phyloP scores from a whole-genome alignment of 2,113 vertebrate genomes.

The Phalacrocorax brasilianus region DNA sequence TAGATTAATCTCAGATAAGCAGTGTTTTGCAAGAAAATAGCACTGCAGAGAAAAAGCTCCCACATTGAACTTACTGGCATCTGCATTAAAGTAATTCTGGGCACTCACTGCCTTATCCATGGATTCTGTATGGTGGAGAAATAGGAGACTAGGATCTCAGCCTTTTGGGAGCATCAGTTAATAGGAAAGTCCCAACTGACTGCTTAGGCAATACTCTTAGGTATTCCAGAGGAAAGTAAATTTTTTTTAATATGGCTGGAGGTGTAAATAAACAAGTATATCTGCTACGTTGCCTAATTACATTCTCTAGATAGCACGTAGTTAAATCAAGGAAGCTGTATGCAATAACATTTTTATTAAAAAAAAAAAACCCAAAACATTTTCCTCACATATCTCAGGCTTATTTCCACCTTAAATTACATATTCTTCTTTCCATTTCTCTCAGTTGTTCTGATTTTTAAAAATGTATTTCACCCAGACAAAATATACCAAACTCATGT shows the following conservation, averaged over 20 bases:
- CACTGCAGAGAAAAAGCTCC: neutral
- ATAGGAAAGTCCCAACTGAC: neutral
- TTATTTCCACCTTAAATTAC: neutral
- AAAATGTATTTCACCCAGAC: neutral
- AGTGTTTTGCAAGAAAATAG: neutral
- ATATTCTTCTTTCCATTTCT: neutral
- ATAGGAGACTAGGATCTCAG: neutral
- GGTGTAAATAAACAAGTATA: neutral
- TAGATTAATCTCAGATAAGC: neutral
- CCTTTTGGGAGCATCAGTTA: neutral
- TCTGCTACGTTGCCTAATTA: neutral
- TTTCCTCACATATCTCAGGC: neutral
- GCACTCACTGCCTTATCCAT: fast-evolving
- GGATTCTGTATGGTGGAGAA: neutral
- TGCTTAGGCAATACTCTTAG: neutral
- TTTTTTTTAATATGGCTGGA: neutral
- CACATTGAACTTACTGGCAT: neutral
- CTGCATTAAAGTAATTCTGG: neutral
- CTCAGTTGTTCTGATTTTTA: neutral
- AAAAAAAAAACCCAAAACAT: neutral
- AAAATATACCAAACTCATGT: neutral
- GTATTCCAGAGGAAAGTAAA: neutral
- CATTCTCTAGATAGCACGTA: neutral
- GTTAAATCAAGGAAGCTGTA: neutral
- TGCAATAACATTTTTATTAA: neutral